Percentiles rank a stretch among this genome's conserved stretches.
Conservation (phyloP, 2,113 vertebrate genomes). For the Pteronura brasiliensis region DNA sequence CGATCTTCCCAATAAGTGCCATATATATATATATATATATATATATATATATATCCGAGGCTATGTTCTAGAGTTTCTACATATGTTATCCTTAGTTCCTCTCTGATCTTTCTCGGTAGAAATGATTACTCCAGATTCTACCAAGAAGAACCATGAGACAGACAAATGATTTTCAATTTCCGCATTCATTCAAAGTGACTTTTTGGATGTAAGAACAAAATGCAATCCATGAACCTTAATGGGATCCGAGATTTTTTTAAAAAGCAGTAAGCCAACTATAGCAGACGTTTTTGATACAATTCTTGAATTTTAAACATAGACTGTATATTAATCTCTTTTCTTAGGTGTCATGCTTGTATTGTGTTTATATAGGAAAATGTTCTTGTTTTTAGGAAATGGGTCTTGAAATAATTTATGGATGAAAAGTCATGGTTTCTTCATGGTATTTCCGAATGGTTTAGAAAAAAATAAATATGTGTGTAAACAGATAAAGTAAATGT, state of each 20-base stretch:
- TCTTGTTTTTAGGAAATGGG: background rate
- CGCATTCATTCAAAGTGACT: background rate
- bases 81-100: background rate
- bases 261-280: background rate
- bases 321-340: background rate
- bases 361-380: background rate
- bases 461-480: background rate
- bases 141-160: background rate
- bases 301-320: conserved; percentile 9
- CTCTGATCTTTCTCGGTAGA: background rate
- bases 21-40: background rate
- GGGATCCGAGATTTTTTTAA: background rate
- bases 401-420: conserved; percentile 11
- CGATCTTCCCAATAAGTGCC: background rate
- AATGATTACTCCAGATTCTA: background rate
- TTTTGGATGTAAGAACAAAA: conserved; percentile 7
- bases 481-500: background rate
- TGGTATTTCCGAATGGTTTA: background rate
- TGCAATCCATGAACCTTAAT: background rate
- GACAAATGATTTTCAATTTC: background rate
- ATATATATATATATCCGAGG: background rate
- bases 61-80: background rate
- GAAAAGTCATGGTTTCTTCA: background rate
- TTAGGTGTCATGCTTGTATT: background rate
- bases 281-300: background rate